These are phyloP conservation scores for Theretra japonica DNA, from an alignment of 2,888 invertebrate species.

Conservation along the genomic window DNA sequence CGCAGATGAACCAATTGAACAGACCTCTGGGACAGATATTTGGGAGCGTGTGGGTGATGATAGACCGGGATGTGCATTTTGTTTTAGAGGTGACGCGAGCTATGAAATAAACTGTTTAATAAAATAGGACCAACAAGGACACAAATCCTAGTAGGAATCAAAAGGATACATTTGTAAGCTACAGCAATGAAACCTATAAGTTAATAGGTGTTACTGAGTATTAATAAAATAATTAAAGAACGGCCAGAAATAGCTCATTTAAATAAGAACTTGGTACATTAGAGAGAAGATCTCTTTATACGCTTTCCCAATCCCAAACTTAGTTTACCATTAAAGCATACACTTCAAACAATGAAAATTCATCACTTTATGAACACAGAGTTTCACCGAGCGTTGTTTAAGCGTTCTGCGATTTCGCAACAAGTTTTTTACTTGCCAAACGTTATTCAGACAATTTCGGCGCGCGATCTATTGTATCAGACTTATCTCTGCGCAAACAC, in stretches of 20 bases:
- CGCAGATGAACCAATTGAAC: conserved; percentile 52
- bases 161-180: too few species aligned
- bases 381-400: not conserved
- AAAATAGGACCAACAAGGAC: not conserved
- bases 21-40: conserved; percentile 4
- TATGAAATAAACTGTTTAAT: not conserved
- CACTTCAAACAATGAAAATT: not conserved
- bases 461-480: conserved; percentile 15
- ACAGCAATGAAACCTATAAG: too few species aligned
- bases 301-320: not conserved
- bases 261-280: too few species aligned
- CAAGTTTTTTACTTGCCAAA: conserved; percentile 16
- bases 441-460: conserved; percentile 2
- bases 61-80: not conserved
- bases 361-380: not conserved
- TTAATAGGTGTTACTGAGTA: too few species aligned
- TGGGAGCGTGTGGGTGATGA: conserved; percentile 7
- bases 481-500: conserved; percentile 15
- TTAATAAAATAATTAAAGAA: too few species aligned
- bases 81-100: conserved; percentile 9
- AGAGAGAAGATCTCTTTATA: too few species aligned
- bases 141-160: too few species aligned
- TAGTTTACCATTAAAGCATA: not conserved
- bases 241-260: too few species aligned
- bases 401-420: conserved; percentile 6